A percentile compares a stretch with the other conserved stretches of the same genome.
phyloP scores from a whole-genome alignment of 2,888 invertebrate species.

The Graphium colonna region DNA sequence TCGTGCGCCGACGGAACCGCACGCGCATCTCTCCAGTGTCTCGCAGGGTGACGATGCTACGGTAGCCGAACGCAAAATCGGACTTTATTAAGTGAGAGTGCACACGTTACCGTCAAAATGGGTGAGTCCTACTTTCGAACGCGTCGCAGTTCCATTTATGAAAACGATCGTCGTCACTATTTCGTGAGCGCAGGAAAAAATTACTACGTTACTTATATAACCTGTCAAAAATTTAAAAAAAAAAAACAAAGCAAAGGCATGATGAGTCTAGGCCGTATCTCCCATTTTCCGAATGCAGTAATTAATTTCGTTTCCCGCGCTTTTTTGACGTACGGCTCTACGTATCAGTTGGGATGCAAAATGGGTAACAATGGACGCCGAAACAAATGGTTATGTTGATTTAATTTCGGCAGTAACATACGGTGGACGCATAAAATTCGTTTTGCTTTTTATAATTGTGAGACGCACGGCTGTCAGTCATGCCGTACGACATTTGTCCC shows the following conservation, averaged over 20 bases:
- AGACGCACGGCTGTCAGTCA: conserved; percentile 58
- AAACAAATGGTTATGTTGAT: too few relatives aligned
- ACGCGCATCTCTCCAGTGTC: conserved; percentile 45
- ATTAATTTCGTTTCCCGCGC: background rate
- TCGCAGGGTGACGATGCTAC: conserved; percentile 65
- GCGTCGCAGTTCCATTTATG: too few relatives aligned
- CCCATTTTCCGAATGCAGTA: too few relatives aligned
- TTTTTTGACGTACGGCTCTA: too few relatives aligned
- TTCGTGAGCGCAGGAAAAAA: background rate
- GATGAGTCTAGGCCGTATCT: too few relatives aligned
- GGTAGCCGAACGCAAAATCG: conserved; percentile 52
- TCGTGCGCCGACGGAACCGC: conserved; percentile 27
- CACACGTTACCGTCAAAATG: conserved; percentile 55
- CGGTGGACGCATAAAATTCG: conserved; percentile 39
- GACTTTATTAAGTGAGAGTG: conserved; percentile 67
- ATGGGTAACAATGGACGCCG: too few relatives aligned
- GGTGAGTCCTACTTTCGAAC: conserved; percentile 47
- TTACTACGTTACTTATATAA: too few relatives aligned
- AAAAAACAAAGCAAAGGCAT: too few relatives aligned
- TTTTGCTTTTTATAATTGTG: conserved; percentile 41
- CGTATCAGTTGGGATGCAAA: too few relatives aligned
- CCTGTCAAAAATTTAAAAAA: too few relatives aligned
- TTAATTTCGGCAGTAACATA: too few relatives aligned
- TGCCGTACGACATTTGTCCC: conserved; percentile 38
- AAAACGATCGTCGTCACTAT: too few relatives aligned